phyloP scores from a whole-genome alignment of 2,113 vertebrate species.

The Oryctolagus cuniculus region mOryCun1.1 NC_091439.1:128827501-128828000 shows the following conservation, averaged over 20 bases:
- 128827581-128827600: background rate
- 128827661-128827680: background rate
- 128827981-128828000: background rate
- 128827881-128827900: background rate
- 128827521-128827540: slow-evolving; percentile 43
- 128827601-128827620: background rate
- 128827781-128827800: slow-evolving; percentile 36
- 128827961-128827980: background rate
- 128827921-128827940: background rate
- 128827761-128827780: slow-evolving; percentile 22
- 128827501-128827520: background rate
- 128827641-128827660: background rate
- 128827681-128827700: background rate
- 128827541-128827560: slow-evolving; percentile 2
- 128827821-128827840: background rate
- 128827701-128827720: background rate
- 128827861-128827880: background rate
- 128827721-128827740: background rate
- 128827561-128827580: background rate
- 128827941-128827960: slow-evolving; percentile 12
- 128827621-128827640: background rate
- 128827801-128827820: background rate
- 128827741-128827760: background rate
- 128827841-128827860: background rate
- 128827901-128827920: background rate